These are phyloP conservation scores for Scaptomyza tumidula DNA, from an alignment of 2,888 invertebrate species.

Conservation along the genomic window DNA sequence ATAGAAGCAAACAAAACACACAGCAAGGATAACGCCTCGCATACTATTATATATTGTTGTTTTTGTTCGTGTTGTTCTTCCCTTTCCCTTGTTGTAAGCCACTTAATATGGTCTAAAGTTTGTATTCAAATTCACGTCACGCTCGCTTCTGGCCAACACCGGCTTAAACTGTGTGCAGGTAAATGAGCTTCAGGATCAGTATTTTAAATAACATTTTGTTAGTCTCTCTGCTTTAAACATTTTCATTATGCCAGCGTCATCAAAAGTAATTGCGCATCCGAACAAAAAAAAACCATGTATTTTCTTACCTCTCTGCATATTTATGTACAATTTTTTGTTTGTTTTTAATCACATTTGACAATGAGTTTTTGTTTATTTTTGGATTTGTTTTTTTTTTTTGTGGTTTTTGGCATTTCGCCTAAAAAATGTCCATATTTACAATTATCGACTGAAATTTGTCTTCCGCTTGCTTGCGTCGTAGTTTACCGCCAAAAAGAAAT, in stretches of 20 bases:
- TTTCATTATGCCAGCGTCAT: conserved; percentile 17
- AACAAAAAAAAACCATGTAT: not conserved
- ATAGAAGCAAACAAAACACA: conserved; percentile 34
- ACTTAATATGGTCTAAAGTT: conserved; percentile 52
- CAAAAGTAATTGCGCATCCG: conserved; percentile 12
- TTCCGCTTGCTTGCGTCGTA: conserved; percentile 36
- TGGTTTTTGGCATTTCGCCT: conserved; percentile 21
- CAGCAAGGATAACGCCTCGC: conserved; percentile 14
- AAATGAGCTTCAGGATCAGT: conserved; percentile 32
- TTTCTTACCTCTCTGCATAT: conserved; percentile 71
- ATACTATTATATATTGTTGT: no score
- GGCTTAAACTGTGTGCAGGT: not conserved
- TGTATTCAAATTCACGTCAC: conserved; percentile 45
- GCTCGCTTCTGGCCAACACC: conserved; percentile 23
- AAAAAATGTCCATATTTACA: conserved; percentile 50
- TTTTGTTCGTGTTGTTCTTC: not conserved
- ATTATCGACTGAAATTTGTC: conserved; percentile 32
- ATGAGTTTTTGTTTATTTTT: conserved; percentile 23
- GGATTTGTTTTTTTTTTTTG: not conserved
- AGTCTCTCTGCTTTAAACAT: not conserved
- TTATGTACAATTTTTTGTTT: conserved; percentile 40
- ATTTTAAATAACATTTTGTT: conserved; percentile 18
- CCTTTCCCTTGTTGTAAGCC: conserved; percentile 45
- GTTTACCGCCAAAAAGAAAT: conserved; percentile 4
- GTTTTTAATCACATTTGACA: conserved; percentile 57